Percentiles rank a stretch among this genome's conserved stretches.
These are phyloP conservation scores for Anticlea derivata DNA, from an alignment of 2,888 invertebrate species.

Conservation along the genomic window DNA sequence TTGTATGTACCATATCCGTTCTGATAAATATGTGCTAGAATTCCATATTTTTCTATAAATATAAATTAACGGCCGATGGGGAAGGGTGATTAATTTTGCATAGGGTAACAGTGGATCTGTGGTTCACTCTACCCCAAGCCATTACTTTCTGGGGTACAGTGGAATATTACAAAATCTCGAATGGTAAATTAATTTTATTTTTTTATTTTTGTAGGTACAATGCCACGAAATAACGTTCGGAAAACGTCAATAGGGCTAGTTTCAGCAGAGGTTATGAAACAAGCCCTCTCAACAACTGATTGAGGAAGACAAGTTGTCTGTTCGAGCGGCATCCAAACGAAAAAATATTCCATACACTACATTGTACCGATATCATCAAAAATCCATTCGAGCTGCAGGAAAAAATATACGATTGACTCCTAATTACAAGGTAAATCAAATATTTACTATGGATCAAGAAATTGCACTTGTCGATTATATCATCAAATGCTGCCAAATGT, in stretches of 20 bases:
- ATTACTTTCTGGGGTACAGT: constrained; percentile 6
- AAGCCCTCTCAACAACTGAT: constrained; percentile 6
- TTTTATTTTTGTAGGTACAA: constrained; percentile 18
- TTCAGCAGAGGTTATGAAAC: constrained; percentile 10
- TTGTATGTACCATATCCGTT: constrained; percentile 6
- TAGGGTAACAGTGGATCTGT: constrained; percentile 8
- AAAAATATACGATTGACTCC: constrained; percentile 8
- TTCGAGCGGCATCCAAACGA: constrained; percentile 12
- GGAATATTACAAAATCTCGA: constrained; percentile 8
- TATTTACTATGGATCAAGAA: constrained; percentile 21
- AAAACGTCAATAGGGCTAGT: constrained; percentile 13
- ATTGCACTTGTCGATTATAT: constrained; percentile 12
- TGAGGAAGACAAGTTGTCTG: constrained; percentile 6
- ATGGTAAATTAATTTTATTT: constrained; percentile 5
- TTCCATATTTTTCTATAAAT: constrained; percentile 8
- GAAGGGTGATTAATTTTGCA: constrained; percentile 8
- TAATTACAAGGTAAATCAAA: constrained; percentile 11
- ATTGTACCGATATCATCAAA: constrained; percentile 10
- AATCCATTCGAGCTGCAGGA: constrained; percentile 10
- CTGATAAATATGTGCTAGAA: constrained; percentile 10
- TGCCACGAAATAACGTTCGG: constrained; percentile 5
- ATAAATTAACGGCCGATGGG: constrained; percentile 9
- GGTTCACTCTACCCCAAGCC: constrained; percentile 8
- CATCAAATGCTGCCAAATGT: constrained; percentile 14
- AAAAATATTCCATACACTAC: constrained; percentile 12